Percentiles rank a stretch among this genome's conserved stretches.
phyloP scores from a whole-genome alignment of 1,140 invertebrate genomes.

The Temnothorax longispinosus region DNA sequence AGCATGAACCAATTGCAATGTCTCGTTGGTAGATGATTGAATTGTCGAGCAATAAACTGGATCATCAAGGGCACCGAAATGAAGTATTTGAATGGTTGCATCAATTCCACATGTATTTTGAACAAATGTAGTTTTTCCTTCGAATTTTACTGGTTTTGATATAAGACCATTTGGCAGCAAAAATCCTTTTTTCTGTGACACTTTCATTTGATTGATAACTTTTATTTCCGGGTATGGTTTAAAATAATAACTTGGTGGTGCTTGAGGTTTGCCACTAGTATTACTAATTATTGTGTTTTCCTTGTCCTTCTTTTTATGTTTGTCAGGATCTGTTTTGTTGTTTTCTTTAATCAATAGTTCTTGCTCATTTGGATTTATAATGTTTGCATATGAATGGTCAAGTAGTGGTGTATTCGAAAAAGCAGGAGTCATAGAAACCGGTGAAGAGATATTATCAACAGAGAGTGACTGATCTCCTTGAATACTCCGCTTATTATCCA shows the following conservation, averaged over 20 bases:
- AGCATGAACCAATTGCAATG: conserved; percentile 1
- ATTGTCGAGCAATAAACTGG: not conserved
- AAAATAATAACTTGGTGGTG: not conserved
- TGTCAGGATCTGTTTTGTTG: not conserved
- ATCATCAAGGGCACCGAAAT: not conserved
- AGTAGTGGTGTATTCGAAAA: not conserved
- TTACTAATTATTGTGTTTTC: not conserved
- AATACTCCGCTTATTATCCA: too few species aligned
- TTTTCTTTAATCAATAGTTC: not conserved
- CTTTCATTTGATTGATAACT: not conserved
- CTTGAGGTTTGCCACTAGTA: not conserved
- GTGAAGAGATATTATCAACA: not conserved
- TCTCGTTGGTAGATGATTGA: not conserved
- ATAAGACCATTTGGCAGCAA: not conserved
- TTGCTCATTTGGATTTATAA: not conserved
- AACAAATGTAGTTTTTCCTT: not conserved
- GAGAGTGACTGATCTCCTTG: too few species aligned
- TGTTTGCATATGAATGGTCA: not conserved
- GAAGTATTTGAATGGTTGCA: not conserved
- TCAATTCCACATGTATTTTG: not conserved
- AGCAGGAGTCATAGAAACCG: not conserved
- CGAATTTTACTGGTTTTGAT: not conserved
- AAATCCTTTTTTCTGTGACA: not conserved
- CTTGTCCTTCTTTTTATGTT: not conserved
- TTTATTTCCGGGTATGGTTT: conserved; percentile 10